Evolutionary conservation across 2,888 invertebrate genomes (phyloP).

Genomic region (Amiota mariae): DNA sequence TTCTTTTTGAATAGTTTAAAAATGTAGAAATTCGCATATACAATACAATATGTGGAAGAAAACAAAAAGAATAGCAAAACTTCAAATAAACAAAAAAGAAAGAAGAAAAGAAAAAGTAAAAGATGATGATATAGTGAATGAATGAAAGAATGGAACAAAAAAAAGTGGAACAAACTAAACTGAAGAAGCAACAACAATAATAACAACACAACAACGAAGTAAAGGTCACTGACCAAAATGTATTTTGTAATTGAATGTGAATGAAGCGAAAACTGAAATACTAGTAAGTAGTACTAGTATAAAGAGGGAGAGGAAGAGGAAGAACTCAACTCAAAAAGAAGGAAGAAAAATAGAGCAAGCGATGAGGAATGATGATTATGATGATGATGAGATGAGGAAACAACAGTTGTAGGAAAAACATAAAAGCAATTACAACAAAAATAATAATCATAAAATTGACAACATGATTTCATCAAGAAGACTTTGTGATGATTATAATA

Average conservation of each 20-base stretch:
- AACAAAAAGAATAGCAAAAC: conserved; percentile 52
- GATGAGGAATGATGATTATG: conserved; percentile 42
- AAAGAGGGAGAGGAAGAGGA: conserved; percentile 5
- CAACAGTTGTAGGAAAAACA: conserved; percentile 18
- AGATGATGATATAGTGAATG: not conserved
- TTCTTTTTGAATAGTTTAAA: not conserved
- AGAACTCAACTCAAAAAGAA: conserved; percentile 24
- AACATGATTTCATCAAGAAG: conserved; percentile 40
- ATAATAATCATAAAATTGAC: conserved; percentile 34
- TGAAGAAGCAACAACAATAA: not conserved
- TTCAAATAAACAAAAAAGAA: conserved; percentile 42
- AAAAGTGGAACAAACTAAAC: conserved; percentile 1
- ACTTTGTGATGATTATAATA: not conserved
- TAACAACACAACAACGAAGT: conserved; percentile 39
- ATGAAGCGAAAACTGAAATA: not conserved
- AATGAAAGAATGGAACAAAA: not conserved
- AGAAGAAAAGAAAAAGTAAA: conserved; percentile 8
- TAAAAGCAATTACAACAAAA: conserved; percentile 31
- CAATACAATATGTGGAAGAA: conserved; percentile 55
- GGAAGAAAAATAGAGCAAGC: conserved; percentile 34
- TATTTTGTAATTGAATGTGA: conserved; percentile 63
- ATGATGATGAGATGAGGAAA: conserved; percentile 33
- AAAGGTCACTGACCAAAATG: conserved; percentile 73
- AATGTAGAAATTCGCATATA: conserved; percentile 52
- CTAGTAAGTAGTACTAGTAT: conserved; percentile 29